Evolutionary conservation across 2,113 vertebrate genomes (phyloP).

Genomic region (Tachysurus vachellii): DNA sequence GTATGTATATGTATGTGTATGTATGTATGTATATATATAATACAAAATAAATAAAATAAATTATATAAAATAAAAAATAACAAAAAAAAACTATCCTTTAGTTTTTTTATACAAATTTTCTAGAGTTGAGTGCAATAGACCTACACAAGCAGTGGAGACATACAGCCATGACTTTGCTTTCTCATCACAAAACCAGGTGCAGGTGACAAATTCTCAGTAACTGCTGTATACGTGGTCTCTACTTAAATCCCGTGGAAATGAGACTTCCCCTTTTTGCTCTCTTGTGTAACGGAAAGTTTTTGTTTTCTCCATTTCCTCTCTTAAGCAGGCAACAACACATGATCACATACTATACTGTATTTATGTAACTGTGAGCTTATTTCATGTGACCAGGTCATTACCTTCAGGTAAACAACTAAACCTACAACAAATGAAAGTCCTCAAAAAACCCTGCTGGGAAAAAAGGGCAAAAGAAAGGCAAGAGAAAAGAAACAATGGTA

Average conservation of each 20-base stretch:
- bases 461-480: background rate
- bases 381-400: no score
- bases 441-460: background rate
- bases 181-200: background rate
- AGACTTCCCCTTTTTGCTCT: conserved; percentile 47
- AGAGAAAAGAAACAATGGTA: background rate
- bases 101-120: no score
- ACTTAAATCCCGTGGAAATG: conserved; percentile 12
- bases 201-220: conserved; percentile 26
- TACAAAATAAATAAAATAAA: no score
- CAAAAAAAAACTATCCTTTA: no score
- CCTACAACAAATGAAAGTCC: background rate
- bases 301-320: conserved; percentile 1
- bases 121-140: background rate
- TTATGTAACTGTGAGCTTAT: background rate
- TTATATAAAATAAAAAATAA: no score
- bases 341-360: background rate
- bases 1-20: no score
- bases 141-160: background rate
- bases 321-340: background rate
- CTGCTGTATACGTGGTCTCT: conserved; percentile 1
- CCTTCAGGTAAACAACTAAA: background rate
- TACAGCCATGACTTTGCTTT: background rate
- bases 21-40: no score
- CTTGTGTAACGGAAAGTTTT: conserved; percentile 36